Evolutionary conservation across 2,797 vertebrate genomes (phyloP).

Genomic region (Staurois parvus): DNA sequence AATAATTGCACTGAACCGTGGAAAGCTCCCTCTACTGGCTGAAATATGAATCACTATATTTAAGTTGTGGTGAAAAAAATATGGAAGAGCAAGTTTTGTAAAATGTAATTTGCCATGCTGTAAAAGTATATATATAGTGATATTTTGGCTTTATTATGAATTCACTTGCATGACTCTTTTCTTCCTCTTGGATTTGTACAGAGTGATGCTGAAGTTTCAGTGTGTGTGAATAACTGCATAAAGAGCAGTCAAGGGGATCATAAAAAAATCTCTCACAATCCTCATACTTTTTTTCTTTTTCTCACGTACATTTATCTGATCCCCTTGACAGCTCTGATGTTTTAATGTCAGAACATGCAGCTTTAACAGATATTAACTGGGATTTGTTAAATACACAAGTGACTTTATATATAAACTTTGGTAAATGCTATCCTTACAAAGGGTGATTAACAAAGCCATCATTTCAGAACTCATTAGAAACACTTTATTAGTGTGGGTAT

Average conservation of each 20-base stretch:
- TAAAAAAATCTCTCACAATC: conserved; percentile 1
- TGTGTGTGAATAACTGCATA: neutral
- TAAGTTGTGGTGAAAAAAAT: no score
- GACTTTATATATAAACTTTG: conserved; percentile 8
- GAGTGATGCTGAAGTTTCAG: neutral
- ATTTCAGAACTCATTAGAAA: conserved; percentile 3
- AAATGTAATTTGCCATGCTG: neutral
- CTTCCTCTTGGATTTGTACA: neutral
- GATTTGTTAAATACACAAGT: conserved; percentile 7
- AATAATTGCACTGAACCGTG: no score
- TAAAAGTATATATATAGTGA: neutral
- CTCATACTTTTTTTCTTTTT: neutral
- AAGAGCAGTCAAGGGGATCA: neutral
- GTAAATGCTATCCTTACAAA: conserved; percentile 8
- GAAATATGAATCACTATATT: no score
- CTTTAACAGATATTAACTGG: neutral
- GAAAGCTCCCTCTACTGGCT: no score
- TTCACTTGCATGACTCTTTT: neutral
- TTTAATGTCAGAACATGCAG: conserved; percentile 6
- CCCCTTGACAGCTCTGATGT: conserved; percentile 5
- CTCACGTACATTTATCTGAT: conserved; percentile 10
- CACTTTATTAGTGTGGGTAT: neutral
- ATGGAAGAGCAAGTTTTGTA: no score
- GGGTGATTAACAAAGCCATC: conserved; percentile 1
- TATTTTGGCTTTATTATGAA: neutral